Base-by-base conservation (phyloP, 2,113 vertebrate genomes). In the Orthonyx spaldingii region DNA sequence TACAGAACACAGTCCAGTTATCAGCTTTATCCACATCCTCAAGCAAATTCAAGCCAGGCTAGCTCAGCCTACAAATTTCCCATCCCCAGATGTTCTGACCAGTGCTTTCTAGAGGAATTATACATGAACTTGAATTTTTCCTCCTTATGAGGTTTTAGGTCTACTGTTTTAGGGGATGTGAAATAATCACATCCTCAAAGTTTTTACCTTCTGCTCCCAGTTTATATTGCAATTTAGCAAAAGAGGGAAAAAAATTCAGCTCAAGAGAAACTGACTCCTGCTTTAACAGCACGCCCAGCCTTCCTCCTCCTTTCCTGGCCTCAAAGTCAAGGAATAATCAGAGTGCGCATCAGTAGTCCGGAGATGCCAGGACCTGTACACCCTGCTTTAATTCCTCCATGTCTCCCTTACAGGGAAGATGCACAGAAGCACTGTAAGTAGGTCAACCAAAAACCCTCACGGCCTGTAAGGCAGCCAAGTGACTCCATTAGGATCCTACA, bases 401-500 rank as follows among this genome's bases (percentile, higher is more conserved):
- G 37, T 22, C 57, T 87, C 66, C 82, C 77, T 94, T 78, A 41
- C 76, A 85, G 63, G n/a, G 23, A 94, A 83, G 77, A 85, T 85
- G 70, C 41, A 87, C 18, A 47, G 74, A 6, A 89, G 66, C 74
- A 8, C 70, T 55, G 6, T 50, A 97, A 95, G 64, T 96, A 97
- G 91, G 95, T 93, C 95, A 95, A 76, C 70, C 81, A 90, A 93
- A 95, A 95, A 84, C 72, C 80, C 72, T 87, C 49, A 35, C 1
- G 24, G 75, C 64, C 88, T 89, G 83, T 66, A 66, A 87, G 33
- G 81, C 78, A 91, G 91, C 87, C 95, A 93, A 94, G 63, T 23
- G 42, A 66, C 90, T 94, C 75, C 66, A 95, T 52, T 52, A 91
- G 47, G 71, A 77, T 53, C 84, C 6, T 2, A 61, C 72, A 78